These are phyloP conservation scores for Caradrina kadenii DNA, from an alignment of 2,888 invertebrate genomes.

Conservation along the genomic window DNA sequence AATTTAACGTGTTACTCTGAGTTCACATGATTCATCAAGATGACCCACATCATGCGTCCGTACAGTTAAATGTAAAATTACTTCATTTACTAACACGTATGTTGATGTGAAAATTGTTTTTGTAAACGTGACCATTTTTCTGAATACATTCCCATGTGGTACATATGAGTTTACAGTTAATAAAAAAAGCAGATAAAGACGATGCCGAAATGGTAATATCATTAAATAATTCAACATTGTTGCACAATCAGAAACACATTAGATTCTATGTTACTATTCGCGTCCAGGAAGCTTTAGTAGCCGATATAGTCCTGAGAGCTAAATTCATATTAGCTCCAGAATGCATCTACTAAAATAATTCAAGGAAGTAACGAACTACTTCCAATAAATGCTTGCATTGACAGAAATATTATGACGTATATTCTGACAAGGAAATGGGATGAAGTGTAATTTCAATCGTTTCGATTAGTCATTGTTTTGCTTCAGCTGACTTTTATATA, in stretches of 20 bases:
- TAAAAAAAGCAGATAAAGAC: neutral
- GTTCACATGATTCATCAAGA: constrained; percentile 80
- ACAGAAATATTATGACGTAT: constrained; percentile 65
- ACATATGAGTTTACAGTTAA: constrained; percentile 8
- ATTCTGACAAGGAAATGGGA: constrained; percentile 29
- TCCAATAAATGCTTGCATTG: constrained; percentile 61
- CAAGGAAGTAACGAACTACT: constrained; percentile 60
- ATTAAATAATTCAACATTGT: constrained; percentile 53
- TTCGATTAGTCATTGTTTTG: constrained; percentile 17
- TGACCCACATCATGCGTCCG: constrained; percentile 80
- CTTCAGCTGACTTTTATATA: constrained; percentile 1
- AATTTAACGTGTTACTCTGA: constrained; percentile 72
- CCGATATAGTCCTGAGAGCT: constrained; percentile 66
- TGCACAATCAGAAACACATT: constrained; percentile 76
- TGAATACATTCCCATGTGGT: constrained; percentile 14
- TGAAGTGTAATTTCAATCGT: constrained; percentile 28
- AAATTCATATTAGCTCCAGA: constrained; percentile 63
- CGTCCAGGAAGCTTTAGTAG: constrained; percentile 76
- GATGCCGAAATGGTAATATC: constrained; percentile 32
- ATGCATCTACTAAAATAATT: constrained; percentile 62
- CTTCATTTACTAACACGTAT: constrained; percentile 46
- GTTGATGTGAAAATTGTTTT: constrained; percentile 49
- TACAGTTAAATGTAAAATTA: constrained; percentile 71
- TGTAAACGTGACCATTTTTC: constrained; percentile 42
- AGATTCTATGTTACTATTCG: constrained; percentile 77